Conservation (phyloP, 1,140 invertebrate genomes). For the Dinoponera quadriceps region DNA sequence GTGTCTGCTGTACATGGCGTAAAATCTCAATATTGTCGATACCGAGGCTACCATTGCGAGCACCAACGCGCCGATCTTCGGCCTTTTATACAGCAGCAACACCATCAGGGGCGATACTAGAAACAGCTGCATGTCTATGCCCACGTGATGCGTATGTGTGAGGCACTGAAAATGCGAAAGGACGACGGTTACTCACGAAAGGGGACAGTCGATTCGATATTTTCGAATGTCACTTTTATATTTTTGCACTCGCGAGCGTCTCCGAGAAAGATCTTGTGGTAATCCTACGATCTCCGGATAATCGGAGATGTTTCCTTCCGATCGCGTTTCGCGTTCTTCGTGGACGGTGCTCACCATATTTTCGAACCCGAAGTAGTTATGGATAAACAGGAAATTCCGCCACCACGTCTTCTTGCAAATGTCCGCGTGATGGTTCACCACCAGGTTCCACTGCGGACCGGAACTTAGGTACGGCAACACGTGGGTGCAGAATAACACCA, state of each 20-base stretch:
- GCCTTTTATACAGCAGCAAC: slow-evolving; percentile 88
- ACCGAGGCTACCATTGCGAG: slow-evolving; percentile 85
- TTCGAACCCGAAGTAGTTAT: slow-evolving; percentile 89
- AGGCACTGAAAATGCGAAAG: slow-evolving; percentile 86
- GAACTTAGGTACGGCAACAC: slow-evolving; percentile 87
- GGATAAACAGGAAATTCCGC: slow-evolving; percentile 88
- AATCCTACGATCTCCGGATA: neutral
- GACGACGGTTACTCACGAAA: neutral
- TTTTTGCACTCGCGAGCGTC: too few relatives aligned
- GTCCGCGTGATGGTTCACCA: slow-evolving; percentile 87
- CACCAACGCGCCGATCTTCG: slow-evolving; percentile 86
- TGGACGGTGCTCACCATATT: slow-evolving; percentile 85
- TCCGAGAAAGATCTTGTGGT: neutral
- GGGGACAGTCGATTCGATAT: slow-evolving; percentile 15
- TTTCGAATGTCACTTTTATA: neutral
- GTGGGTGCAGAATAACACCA: slow-evolving; percentile 89
- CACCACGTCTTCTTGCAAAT: slow-evolving; percentile 88
- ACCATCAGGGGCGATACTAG: slow-evolving; percentile 90
- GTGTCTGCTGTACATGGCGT: slow-evolving; percentile 88
- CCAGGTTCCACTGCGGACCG: slow-evolving; percentile 89
- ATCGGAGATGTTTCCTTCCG: too few relatives aligned
- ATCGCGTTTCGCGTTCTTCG: too few relatives aligned
- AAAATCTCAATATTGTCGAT: slow-evolving; percentile 89
- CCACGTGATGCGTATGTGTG: slow-evolving; percentile 91
- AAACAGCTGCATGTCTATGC: slow-evolving; percentile 95